phyloP scores from a whole-genome alignment of 2,113 vertebrate genomes.

The Rafetus swinhoei region DNA sequence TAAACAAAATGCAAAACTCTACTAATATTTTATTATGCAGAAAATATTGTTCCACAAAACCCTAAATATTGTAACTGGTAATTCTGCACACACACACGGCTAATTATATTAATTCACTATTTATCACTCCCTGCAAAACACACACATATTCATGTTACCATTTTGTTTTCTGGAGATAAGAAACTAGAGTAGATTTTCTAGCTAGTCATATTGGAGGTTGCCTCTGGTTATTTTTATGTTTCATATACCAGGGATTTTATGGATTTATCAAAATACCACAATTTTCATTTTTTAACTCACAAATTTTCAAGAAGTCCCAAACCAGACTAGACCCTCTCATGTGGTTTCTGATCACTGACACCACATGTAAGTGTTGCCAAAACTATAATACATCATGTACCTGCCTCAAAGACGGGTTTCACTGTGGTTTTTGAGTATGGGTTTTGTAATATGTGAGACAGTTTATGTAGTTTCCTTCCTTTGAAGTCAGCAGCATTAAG shows the following conservation, averaged over 20 bases:
- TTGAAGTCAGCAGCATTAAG: conserved; percentile 49
- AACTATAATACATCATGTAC: conserved; percentile 54
- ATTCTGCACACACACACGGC: conserved; percentile 21
- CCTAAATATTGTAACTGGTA: conserved; percentile 46
- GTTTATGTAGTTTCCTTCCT: conserved; percentile 60
- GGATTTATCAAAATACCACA: conserved; percentile 68
- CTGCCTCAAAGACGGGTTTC: conserved; percentile 59
- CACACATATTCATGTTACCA: conserved; percentile 50
- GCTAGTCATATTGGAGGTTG: conserved; percentile 39
- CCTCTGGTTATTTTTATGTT: conserved; percentile 60
- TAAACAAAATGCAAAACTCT: not conserved
- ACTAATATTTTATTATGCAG: conserved; percentile 3
- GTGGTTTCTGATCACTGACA: conserved; percentile 62
- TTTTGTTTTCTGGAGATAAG: conserved; percentile 55
- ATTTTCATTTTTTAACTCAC: conserved; percentile 69
- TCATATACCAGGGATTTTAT: conserved; percentile 67
- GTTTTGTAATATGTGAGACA: conserved; percentile 36
- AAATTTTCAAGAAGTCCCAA: conserved; percentile 27
- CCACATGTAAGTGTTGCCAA: conserved; percentile 63
- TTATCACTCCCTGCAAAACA: conserved; percentile 48
- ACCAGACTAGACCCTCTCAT: conserved; percentile 18
- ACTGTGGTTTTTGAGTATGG: conserved; percentile 52
- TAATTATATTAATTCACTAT: conserved; percentile 10
- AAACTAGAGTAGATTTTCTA: conserved; percentile 26
- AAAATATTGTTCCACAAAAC: conserved; percentile 42